These are phyloP conservation scores for Odontothrips loti DNA, from an alignment of 2,888 invertebrate genomes.

Conservation along the genomic window DNA sequence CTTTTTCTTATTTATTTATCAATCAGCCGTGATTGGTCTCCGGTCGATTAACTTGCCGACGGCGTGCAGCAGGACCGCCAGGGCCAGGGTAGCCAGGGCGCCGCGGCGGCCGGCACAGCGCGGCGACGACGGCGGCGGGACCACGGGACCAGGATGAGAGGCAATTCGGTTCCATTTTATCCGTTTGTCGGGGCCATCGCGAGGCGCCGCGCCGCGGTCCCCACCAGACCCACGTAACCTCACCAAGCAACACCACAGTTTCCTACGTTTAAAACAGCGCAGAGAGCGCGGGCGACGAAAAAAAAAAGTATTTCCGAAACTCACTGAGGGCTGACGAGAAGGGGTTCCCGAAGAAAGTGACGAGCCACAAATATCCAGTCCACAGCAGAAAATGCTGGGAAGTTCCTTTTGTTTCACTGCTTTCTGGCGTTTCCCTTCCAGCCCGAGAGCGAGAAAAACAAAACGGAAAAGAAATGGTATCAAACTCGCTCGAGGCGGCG, in stretches of 20 bases:
- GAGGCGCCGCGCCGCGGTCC: no score
- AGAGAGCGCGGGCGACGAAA: not conserved
- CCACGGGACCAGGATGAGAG: no score
- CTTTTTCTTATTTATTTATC: conserved; percentile 23
- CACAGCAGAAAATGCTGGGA: not conserved
- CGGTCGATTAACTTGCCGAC: not conserved
- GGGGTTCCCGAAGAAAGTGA: not conserved
- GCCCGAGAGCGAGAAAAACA: not conserved
- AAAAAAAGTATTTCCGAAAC: not conserved
- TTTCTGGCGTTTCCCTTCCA: not conserved
- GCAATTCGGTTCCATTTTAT: no score
- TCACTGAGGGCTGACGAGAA: no score
- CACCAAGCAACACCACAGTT: no score
- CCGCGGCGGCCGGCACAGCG: not conserved
- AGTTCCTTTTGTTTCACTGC: not conserved
- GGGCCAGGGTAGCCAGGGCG: not conserved
- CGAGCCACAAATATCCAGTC: not conserved
- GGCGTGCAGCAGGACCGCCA: not conserved
- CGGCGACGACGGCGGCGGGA: not conserved
- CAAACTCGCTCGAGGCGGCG: no score
- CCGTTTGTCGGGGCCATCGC: no score
- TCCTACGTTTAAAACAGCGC: not conserved
- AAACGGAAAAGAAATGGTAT: not conserved
- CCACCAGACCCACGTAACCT: no score
- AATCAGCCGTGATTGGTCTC: conserved; percentile 6